These are phyloP conservation scores for Grapholita molesta DNA, from an alignment of 1,140 invertebrate genomes.

Conservation along the genomic window DNA sequence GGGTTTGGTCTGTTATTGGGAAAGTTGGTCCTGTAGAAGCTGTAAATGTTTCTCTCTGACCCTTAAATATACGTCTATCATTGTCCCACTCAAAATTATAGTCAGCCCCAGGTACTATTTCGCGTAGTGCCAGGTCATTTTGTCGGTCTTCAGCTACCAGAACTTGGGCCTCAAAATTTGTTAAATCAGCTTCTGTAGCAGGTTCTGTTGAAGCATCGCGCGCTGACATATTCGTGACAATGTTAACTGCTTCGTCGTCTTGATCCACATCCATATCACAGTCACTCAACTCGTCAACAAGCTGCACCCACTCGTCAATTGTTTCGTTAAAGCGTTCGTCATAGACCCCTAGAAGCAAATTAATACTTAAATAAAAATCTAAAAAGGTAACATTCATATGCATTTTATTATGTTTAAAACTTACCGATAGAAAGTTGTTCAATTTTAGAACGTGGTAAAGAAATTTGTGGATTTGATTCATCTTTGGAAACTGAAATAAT, in stretches of 20 bases:
- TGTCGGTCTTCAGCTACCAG: neutral
- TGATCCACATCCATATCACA: neutral
- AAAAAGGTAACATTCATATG: too few relatives aligned
- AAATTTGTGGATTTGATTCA: too few relatives aligned
- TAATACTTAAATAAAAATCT: too few relatives aligned
- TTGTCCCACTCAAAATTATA: conserved; percentile 18
- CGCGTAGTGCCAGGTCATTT: neutral
- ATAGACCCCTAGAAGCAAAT: neutral
- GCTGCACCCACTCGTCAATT: neutral
- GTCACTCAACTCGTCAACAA: neutral
- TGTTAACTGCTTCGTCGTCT: neutral
- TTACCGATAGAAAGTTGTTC: too few relatives aligned
- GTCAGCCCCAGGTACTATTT: neutral
- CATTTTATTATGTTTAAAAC: too few relatives aligned
- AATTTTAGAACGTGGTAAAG: too few relatives aligned
- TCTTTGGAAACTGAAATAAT: too few relatives aligned
- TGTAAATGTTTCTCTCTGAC: conserved; percentile 22
- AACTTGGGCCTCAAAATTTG: neutral
- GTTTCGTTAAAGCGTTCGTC: neutral
- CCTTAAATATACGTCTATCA: conserved; percentile 14
- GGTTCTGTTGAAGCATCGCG: neutral
- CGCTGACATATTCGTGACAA: neutral
- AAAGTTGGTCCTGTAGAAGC: conserved; percentile 23
- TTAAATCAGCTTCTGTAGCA: neutral
- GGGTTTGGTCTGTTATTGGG: conserved; percentile 20